Evolutionary conservation across 35 echinoderm and acorn worm species (phyloP).

Genomic region (Apostichopus parvimensis): DNA sequence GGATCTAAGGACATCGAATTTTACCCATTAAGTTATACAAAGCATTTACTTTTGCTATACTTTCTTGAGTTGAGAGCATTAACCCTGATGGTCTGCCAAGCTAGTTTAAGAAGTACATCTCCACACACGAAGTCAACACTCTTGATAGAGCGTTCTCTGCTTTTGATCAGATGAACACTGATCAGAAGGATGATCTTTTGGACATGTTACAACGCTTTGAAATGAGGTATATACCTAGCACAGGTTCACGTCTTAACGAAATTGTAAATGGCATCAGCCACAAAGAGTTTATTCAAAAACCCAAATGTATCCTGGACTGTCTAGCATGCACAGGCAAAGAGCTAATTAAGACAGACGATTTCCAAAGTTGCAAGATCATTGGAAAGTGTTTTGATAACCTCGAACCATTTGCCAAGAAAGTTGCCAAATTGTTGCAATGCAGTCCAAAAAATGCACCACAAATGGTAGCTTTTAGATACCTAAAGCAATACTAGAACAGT

Average conservation of each 20-base stretch:
- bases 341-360: not conserved
- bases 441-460: not conserved
- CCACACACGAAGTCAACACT: not conserved
- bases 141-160: not conserved
- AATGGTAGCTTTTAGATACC: not conserved
- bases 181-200: slow-evolving; percentile 5
- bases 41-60: no score
- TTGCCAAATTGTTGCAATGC: not conserved
- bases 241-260: not conserved
- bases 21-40: not conserved
- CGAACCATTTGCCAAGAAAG: not conserved
- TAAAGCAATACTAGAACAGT: not conserved
- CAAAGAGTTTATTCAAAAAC: slow-evolving; percentile 19
- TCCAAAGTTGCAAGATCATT: not conserved
- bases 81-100: not conserved
- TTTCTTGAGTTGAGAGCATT: no score
- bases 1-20: not conserved
- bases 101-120: not conserved
- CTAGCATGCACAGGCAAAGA: not conserved
- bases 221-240: not conserved
- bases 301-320: slow-evolving; percentile 17
- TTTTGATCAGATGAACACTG: slow-evolving; percentile 8
- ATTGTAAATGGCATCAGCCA: not conserved
- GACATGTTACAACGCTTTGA: not conserved
- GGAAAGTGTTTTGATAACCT: not conserved